phyloP scores from a whole-genome alignment of 2,888 invertebrate genomes.

The Clunio marinus region DNA sequence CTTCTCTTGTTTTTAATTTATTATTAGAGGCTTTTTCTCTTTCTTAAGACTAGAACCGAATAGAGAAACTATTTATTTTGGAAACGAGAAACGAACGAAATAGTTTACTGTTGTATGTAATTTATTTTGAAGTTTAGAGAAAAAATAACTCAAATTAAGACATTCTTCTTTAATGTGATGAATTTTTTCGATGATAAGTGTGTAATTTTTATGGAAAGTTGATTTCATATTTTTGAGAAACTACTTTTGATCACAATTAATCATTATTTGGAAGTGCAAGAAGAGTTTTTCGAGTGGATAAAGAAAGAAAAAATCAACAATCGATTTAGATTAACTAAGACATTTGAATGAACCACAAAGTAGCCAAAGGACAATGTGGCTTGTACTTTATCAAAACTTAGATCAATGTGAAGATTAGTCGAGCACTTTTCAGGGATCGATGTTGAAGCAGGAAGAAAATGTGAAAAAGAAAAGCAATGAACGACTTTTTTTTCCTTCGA shows the following conservation, averaged over 20 bases:
- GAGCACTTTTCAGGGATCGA: background rate
- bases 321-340: background rate
- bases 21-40: background rate
- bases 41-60: background rate
- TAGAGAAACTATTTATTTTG: background rate
- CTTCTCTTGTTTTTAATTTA: conserved; percentile 22
- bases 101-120: background rate
- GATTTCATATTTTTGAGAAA: too few species aligned
- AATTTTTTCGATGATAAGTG: background rate
- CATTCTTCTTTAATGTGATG: conserved; percentile 15
- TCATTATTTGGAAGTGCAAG: too few species aligned
- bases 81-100: background rate
- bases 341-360: too few species aligned
- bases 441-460: background rate
- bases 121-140: conserved; percentile 12
- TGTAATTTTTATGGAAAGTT: background rate
- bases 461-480: background rate
- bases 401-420: background rate
- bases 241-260: too few species aligned
- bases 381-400: too few species aligned
- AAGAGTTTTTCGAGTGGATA: background rate
- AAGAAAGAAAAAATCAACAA: background rate
- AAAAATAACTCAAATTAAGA: conserved; percentile 29
- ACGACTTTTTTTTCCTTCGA: background rate
- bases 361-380: too few species aligned